phyloP scores from a whole-genome alignment of 2,888 invertebrate genomes.

The Crepidodera aurea region DNA sequence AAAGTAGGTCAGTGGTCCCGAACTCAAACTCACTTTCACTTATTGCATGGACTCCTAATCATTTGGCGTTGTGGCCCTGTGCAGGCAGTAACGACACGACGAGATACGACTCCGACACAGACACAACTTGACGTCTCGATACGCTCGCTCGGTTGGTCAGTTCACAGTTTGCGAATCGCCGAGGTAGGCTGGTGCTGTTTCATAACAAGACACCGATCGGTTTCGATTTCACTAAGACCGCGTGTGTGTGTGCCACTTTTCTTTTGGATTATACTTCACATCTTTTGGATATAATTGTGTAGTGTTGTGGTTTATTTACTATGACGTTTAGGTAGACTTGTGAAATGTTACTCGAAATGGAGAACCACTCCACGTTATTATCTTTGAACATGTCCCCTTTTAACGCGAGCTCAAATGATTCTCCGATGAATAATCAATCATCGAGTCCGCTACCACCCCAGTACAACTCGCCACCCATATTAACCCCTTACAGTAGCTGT shows the following conservation, averaged over 20 bases:
- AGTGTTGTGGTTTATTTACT: slow-evolving; percentile 27
- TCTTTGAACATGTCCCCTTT: slow-evolving; percentile 90
- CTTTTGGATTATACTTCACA: slow-evolving; percentile 22
- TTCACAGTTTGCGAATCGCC: slow-evolving; percentile 36
- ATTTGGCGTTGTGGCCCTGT: slow-evolving; percentile 74
- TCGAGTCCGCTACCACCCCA: slow-evolving; percentile 59
- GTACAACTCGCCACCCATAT: slow-evolving; percentile 61
- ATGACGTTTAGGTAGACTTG: slow-evolving; percentile 43
- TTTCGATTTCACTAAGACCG: slow-evolving; percentile 19
- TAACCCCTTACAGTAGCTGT: slow-evolving; percentile 51
- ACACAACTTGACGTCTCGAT: slow-evolving; percentile 34
- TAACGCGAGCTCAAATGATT: slow-evolving; percentile 75
- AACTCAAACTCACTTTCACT: slow-evolving; percentile 86
- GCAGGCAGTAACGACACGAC: slow-evolving; percentile 57
- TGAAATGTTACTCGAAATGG: slow-evolving; percentile 86
- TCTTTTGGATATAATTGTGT: slow-evolving; percentile 22
- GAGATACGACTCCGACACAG: slow-evolving; percentile 5
- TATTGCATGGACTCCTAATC: slow-evolving; percentile 82
- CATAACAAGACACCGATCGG: slow-evolving; percentile 11
- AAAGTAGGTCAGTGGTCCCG: slow-evolving; percentile 84
- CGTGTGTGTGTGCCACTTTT: slow-evolving; percentile 25
- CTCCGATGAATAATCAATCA: slow-evolving; percentile 62
- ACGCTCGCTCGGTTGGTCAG: slow-evolving; percentile 38
- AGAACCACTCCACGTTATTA: slow-evolving; percentile 84
- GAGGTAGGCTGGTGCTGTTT: slow-evolving; percentile 34